These are phyloP conservation scores for Danaus melanippus DNA, from an alignment of 1,140 invertebrate species.

Conservation along the genomic window DNA sequence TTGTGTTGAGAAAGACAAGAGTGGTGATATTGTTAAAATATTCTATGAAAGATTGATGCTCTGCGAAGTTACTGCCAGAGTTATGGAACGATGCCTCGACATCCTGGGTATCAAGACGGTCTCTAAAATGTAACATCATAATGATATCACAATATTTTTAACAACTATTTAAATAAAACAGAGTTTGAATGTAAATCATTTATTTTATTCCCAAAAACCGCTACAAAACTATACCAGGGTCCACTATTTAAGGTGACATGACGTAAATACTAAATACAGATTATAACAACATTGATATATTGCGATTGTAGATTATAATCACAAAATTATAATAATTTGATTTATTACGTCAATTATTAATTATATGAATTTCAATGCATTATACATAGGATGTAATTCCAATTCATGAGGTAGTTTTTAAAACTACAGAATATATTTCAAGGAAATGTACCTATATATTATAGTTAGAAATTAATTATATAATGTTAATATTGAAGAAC, in stretches of 20 bases:
- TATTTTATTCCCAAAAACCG: slow-evolving; percentile 66
- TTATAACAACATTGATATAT: not conserved
- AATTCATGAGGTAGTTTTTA: too few species aligned
- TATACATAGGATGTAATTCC: too few species aligned
- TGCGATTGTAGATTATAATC: too few species aligned
- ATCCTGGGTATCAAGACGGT: slow-evolving; percentile 95
- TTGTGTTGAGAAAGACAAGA: slow-evolving; percentile 93
- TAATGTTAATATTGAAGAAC: too few species aligned
- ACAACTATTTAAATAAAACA: slow-evolving; percentile 32
- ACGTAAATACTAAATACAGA: slow-evolving; percentile 25
- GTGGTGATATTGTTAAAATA: slow-evolving; percentile 84
- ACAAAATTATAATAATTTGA: too few species aligned
- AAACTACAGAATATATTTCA: too few species aligned
- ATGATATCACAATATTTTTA: slow-evolving; percentile 6
- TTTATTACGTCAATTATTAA: too few species aligned
- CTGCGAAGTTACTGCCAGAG: slow-evolving; percentile 91
- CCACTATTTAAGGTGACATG: slow-evolving; percentile 56
- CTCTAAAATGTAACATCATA: slow-evolving; percentile 83
- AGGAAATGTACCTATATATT: too few species aligned
- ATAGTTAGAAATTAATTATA: too few species aligned
- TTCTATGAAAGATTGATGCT: slow-evolving; percentile 91
- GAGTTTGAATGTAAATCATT: slow-evolving; percentile 48
- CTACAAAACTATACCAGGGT: slow-evolving; percentile 69
- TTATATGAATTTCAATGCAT: too few species aligned
- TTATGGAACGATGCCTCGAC: slow-evolving; percentile 90